Conservation (phyloP, 2,113 vertebrate genomes). For the Pseudolaguvia tuberculata region DNA sequence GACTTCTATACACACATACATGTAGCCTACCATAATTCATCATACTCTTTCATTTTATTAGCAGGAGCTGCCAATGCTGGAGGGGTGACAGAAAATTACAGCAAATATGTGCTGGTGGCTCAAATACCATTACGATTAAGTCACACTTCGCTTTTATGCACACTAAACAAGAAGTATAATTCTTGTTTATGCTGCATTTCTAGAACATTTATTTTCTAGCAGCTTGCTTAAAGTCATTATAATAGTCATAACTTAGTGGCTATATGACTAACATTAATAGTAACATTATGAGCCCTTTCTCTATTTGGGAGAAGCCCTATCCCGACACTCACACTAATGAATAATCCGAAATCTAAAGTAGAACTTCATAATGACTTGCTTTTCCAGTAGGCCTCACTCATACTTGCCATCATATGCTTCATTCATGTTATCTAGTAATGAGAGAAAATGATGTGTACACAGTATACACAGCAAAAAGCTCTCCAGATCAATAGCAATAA, state of each 20-base stretch:
- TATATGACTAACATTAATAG: no score
- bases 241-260: no score
- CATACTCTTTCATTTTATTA: no score
- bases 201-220: no score
- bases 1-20: no score
- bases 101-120: neutral
- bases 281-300: no score
- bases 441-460: neutral
- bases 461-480: no score
- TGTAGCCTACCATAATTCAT: no score
- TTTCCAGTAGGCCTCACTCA: neutral
- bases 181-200: neutral
- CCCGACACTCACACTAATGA: neutral
- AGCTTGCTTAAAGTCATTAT: no score
- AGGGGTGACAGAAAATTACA: neutral
- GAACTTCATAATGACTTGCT: neutral
- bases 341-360: neutral
- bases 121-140: neutral
- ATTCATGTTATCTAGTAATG: neutral
- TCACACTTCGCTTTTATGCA: neutral
- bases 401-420: neutral
- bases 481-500: neutral
- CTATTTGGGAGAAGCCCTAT: neutral
- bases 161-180: neutral
- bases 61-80: no score